Percentiles rank a stretch among this genome's conserved stretches.
phyloP scores from a whole-genome alignment of 2,113 vertebrate genomes.

The Tinamus guttatus region DNA sequence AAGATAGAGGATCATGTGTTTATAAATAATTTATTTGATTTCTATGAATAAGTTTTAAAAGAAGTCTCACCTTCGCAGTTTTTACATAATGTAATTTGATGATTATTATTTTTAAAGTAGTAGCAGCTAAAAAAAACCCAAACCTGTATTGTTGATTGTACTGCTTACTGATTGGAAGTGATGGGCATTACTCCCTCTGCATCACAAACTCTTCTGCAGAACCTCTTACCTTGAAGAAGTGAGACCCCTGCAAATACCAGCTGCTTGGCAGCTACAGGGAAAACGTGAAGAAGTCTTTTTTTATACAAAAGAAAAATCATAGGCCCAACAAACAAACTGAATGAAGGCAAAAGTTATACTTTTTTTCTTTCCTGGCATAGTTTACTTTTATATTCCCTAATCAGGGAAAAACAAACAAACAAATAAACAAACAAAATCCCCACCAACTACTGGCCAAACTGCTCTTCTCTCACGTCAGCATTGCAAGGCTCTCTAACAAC shows the following conservation, averaged over 20 bases:
- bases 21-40: not conserved
- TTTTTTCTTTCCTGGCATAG: not conserved
- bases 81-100: not conserved
- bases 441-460: not conserved
- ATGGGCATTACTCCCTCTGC: not conserved
- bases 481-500: not conserved
- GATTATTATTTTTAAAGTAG: not conserved
- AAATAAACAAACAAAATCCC: no score
- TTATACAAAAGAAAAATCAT: not conserved
- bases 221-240: not conserved
- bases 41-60: not conserved
- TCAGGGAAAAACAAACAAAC: not conserved
- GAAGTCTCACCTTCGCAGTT: not conserved
- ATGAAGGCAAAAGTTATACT: not conserved
- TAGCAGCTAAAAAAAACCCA: not conserved
- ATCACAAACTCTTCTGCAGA: not conserved
- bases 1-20: not conserved
- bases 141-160: not conserved
- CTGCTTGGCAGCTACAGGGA: accelerated
- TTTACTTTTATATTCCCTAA: not conserved
- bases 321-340: not conserved
- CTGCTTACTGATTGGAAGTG: not conserved
- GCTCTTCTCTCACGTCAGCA: not conserved
- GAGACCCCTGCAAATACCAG: not conserved
- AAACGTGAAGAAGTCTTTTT: not conserved